phyloP scores from a whole-genome alignment of 2,113 vertebrate species.

The Larimichthys polyactis region DNA sequence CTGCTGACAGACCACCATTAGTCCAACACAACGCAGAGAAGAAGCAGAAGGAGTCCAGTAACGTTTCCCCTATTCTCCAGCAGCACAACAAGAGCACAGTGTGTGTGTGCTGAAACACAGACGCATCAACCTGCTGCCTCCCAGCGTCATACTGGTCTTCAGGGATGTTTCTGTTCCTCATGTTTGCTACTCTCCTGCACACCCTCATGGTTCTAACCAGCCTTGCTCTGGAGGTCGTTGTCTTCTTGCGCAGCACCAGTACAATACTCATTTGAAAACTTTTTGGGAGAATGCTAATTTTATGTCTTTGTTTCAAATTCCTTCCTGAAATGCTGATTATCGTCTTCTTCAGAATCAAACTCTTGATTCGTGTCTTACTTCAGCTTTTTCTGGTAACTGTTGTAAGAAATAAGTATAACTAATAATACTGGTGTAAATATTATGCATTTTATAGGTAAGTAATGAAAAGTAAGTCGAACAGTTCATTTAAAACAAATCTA shows the following conservation, averaged over 20 bases:
- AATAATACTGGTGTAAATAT: constrained; percentile 67
- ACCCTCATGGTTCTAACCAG: neutral
- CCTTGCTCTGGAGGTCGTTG: neutral
- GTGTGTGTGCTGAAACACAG: constrained; percentile 77
- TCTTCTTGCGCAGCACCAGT: constrained; percentile 5
- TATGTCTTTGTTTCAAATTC: constrained; percentile 20
- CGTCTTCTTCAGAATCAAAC: neutral
- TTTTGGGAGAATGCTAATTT: neutral
- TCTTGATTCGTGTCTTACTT: constrained; percentile 19
- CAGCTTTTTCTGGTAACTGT: constrained; percentile 26
- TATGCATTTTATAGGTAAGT: constrained; percentile 63
- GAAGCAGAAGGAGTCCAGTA: constrained; percentile 74
- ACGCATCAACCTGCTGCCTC: constrained; percentile 37
- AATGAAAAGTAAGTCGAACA: constrained; percentile 34
- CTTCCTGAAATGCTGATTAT: constrained; percentile 22
- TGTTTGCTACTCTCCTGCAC: neutral
- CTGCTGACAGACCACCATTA: constrained; percentile 49
- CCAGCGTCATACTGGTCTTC: constrained; percentile 5
- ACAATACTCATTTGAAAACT: neutral
- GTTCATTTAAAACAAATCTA: constrained; percentile 67
- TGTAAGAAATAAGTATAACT: constrained; percentile 20
- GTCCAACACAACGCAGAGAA: constrained; percentile 71
- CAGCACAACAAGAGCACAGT: constrained; percentile 81
- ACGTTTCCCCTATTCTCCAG: constrained; percentile 73
- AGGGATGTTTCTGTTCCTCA: neutral